These are phyloP conservation scores for Matsumurasca onukii DNA, from an alignment of 1,140 invertebrate genomes.

Conservation along the genomic window DNA sequence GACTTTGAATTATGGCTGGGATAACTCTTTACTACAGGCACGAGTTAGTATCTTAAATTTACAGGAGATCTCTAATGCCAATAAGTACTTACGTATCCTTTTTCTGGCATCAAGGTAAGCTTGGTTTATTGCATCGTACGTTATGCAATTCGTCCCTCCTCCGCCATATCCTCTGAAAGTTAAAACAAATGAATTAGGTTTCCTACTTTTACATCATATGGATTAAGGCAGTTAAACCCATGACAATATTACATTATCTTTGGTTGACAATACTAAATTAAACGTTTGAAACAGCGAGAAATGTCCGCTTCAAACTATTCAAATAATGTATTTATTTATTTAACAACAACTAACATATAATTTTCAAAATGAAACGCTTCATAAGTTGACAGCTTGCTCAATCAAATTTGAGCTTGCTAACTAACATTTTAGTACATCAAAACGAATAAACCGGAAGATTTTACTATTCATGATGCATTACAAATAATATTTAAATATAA, in stretches of 20 bases:
- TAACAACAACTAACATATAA: background rate
- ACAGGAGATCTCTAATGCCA: no score
- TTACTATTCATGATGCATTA: no score
- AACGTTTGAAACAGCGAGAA: background rate
- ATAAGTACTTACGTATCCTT: constrained; percentile 70
- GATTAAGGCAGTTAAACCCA: background rate
- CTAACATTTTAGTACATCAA: no score
- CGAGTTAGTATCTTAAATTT: no score
- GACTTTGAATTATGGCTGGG: no score
- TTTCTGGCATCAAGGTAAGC: constrained; percentile 85
- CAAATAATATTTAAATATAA: no score
- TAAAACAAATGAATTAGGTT: constrained; percentile 39
- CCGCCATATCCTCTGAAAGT: constrained; percentile 65
- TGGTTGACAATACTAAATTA: background rate
- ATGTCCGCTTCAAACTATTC: background rate
- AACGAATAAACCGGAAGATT: no score
- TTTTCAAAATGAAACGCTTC: no score
- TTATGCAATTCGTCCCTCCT: constrained; percentile 78
- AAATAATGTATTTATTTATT: background rate
- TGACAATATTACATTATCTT: background rate
- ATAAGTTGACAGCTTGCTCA: no score
- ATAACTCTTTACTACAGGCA: no score
- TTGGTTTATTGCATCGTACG: constrained; percentile 87
- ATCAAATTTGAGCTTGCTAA: no score
- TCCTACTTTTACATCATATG: background rate